Evolutionary conservation across 1,140 invertebrate genomes (phyloP).

Genomic region (Drosophila micromelanica): DNA sequence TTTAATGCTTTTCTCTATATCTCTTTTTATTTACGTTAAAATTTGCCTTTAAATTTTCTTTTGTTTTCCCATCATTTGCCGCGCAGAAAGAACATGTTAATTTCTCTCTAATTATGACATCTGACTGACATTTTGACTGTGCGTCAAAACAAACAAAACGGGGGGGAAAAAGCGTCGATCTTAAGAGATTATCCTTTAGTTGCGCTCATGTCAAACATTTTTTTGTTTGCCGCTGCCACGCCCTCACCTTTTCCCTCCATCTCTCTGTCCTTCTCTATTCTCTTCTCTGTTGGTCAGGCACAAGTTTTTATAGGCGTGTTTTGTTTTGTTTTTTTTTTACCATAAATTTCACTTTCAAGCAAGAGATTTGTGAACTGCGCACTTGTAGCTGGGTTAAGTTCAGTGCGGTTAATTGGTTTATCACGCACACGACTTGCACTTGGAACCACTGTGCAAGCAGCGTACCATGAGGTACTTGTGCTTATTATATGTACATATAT

Average conservation of each 20-base stretch:
- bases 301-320: slow-evolving; percentile 9
- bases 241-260: background rate
- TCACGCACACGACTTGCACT: slow-evolving; percentile 74
- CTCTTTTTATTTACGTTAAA: background rate
- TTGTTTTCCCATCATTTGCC: slow-evolving; percentile 19
- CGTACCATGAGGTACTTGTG: slow-evolving; percentile 28
- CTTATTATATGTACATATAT: slow-evolving; percentile 36
- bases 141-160: slow-evolving; percentile 32
- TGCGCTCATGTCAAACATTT: slow-evolving; percentile 10
- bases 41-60: slow-evolving; percentile 28
- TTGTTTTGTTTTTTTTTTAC: slow-evolving; percentile 13
- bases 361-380: slow-evolving; percentile 32
- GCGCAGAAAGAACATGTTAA: slow-evolving; percentile 38
- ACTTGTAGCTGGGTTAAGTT: slow-evolving; percentile 15
- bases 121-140: slow-evolving; percentile 37
- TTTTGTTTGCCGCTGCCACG: slow-evolving; percentile 9
- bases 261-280: background rate
- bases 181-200: slow-evolving; percentile 34
- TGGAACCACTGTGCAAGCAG: slow-evolving; percentile 28
- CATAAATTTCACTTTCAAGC: slow-evolving; percentile 68
- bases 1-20: background rate
- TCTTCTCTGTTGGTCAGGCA: background rate
- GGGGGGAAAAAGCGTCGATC: background rate
- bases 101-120: slow-evolving; percentile 40
- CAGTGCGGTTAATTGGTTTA: slow-evolving; percentile 74